Base-by-base conservation (phyloP, 53 echinoderm and acorn worm species). In the Luidia sarsii region DNA sequence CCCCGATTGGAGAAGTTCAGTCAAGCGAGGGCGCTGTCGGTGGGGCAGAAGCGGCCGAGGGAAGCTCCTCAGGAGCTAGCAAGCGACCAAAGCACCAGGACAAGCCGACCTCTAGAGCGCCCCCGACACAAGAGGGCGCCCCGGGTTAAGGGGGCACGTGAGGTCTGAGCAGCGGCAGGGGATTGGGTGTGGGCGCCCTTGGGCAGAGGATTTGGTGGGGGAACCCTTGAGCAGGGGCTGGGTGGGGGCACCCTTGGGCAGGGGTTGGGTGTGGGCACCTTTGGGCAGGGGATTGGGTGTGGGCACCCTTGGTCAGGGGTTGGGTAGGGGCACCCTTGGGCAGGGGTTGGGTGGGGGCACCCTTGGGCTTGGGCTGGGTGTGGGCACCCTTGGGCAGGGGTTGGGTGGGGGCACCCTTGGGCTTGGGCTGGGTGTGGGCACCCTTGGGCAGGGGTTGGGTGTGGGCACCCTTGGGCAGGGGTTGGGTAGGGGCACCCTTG, bases 1-100 rank as follows among this genome's bases (percentile, higher is more conserved):
- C 87, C 33, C 87, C 87, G 10, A 87, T 81, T 27, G 87, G 71
- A 1, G 87, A 87, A 66, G 71, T 60, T 24, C 46, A 71, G 28
- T 6, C 69, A 62, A 35, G 43, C 32, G 30, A 39, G 27, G 81
- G 69, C 35, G 87, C 68, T 30, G 52, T 46, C 25, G 71, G 50
- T 1, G 59, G 81, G 25, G 81, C 14, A 2, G 81, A 59, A 45
- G 20, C 28, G 25, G 63, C 39, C 59, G 73, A 66, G 34, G 75
- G 52, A 2, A 33, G 14, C 10, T 13, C 37, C 15, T 7, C 39
- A 29, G 60, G 19, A 34, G 55, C 75, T 20, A 60, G 28, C 43
- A 60, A 59, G 61, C 59, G 60, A 19, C 49, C 72, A 38, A 72
- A 61, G 31, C 60, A 77, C 7, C 45, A 61, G 16, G 77, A 61